Percentiles rank a stretch among this genome's conserved stretches.
phyloP scores from a whole-genome alignment of 2,888 invertebrate genomes.

The Tipula confusa region DNA sequence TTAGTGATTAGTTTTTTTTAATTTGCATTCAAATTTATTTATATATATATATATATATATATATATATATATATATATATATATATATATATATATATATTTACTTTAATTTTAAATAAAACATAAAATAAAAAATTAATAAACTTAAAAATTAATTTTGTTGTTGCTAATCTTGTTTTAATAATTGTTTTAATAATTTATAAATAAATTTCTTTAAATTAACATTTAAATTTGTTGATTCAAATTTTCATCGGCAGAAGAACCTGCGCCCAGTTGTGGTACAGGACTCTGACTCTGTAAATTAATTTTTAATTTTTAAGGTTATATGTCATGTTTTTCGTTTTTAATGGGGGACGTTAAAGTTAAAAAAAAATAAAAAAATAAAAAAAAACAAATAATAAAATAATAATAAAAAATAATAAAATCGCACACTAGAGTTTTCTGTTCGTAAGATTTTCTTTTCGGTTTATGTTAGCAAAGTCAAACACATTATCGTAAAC shows the following conservation, averaged over 20 bases:
- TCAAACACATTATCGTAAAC: background rate
- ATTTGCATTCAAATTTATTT: too few species aligned
- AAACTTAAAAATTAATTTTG: slow-evolving; percentile 36
- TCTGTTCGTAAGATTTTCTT: background rate
- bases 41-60: too few species aligned
- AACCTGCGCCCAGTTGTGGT: slow-evolving; percentile 56
- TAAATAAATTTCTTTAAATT: background rate
- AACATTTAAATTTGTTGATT: slow-evolving; percentile 58
- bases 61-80: too few species aligned
- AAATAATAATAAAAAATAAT: slow-evolving; percentile 36
- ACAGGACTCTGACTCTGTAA: slow-evolving; percentile 61
- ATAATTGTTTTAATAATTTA: background rate
- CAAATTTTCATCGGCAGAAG: slow-evolving; percentile 70
- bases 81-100: too few species aligned
- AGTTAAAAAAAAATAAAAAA: slow-evolving; percentile 36
- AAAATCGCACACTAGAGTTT: slow-evolving; percentile 35
- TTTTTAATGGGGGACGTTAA: background rate
- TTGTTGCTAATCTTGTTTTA: slow-evolving; percentile 38
- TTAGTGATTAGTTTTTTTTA: slow-evolving; percentile 8
- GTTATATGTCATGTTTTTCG: too few species aligned
- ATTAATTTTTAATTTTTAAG: slow-evolving; percentile 32
- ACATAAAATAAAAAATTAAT: slow-evolving; percentile 26
- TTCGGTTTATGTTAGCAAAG: background rate
- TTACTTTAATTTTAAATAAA: slow-evolving; percentile 33
- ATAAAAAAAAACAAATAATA: slow-evolving; percentile 38